A percentile compares a stretch with the other conserved stretches of the same genome.
Conservation (phyloP, 1,140 invertebrate genomes). For the Chymomyza costata region DNA sequence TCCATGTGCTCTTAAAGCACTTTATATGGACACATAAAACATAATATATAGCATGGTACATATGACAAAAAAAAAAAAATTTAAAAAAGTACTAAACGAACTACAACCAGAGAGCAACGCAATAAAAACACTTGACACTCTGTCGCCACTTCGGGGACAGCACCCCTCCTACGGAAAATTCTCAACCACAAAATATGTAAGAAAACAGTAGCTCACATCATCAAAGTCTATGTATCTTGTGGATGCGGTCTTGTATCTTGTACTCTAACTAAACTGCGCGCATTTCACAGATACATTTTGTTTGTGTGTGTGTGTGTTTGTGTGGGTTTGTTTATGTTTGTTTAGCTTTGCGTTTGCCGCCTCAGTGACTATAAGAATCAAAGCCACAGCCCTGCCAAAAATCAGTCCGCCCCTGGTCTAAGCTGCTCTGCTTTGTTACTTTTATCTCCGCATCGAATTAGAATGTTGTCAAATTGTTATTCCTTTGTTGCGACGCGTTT, state of each 20-base stretch:
- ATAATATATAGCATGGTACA: neutral
- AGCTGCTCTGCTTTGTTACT: constrained; percentile 45
- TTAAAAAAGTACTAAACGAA: neutral
- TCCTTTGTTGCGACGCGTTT: constrained; percentile 71
- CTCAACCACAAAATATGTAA: constrained; percentile 3
- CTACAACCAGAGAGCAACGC: constrained; percentile 20
- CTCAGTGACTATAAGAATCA: constrained; percentile 58
- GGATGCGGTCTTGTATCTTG: constrained; percentile 32
- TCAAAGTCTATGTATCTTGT: constrained; percentile 26
- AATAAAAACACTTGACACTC: constrained; percentile 68
- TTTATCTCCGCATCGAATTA: constrained; percentile 73
- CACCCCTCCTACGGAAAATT: too few relatives aligned
- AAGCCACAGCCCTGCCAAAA: constrained; percentile 32
- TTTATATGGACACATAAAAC: too few relatives aligned
- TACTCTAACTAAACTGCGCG: constrained; percentile 19
- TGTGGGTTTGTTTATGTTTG: constrained; percentile 62
- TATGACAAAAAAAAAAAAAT: neutral
- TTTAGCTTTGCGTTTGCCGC: constrained; percentile 71
- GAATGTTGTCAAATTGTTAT: constrained; percentile 75
- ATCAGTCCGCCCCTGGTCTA: constrained; percentile 19
- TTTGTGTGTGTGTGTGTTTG: constrained; percentile 13
- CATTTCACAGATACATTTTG: neutral
- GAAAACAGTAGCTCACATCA: constrained; percentile 2
- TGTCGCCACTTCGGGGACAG: constrained; percentile 21
- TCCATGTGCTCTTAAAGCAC: constrained; percentile 40